These are phyloP conservation scores for Austrolebias charrua DNA, from an alignment of 2,797 vertebrate genomes.

Conservation along the genomic window DNA sequence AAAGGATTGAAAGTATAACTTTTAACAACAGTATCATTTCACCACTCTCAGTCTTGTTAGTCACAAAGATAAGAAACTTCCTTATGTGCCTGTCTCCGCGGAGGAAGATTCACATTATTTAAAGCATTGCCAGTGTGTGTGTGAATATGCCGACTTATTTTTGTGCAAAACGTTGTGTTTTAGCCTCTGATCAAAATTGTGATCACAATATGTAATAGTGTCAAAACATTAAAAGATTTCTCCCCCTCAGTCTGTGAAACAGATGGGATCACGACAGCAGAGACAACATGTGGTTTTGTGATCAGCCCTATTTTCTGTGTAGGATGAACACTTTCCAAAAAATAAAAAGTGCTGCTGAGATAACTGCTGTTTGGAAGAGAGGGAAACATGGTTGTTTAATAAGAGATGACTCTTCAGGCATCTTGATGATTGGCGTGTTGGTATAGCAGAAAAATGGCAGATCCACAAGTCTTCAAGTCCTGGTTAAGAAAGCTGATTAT, in stretches of 20 bases:
- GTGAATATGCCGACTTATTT: not conserved
- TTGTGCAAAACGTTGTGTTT: not conserved
- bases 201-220: constrained; percentile 30
- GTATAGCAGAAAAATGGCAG: constrained; percentile 47
- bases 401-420: constrained; percentile 76
- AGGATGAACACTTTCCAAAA: constrained; percentile 55
- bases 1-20: not conserved
- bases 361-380: constrained; percentile 56
- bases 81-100: not conserved
- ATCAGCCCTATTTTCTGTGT: constrained; percentile 65
- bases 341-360: constrained; percentile 44
- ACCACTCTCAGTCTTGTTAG: too few species aligned
- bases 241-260: constrained; percentile 35
- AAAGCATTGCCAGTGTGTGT: not conserved
- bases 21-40: not conserved
- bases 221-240: constrained; percentile 28
- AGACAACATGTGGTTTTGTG: constrained; percentile 59
- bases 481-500: constrained; percentile 61
- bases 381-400: constrained; percentile 64
- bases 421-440: constrained; percentile 67
- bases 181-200: constrained; percentile 4
- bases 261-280: constrained; percentile 20
- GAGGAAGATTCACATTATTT: not conserved
- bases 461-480: constrained; percentile 32
- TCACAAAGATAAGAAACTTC: not conserved